Percentiles rank a stretch among this genome's conserved stretches.
These are phyloP conservation scores for Pavo muticus DNA, from an alignment of 2,113 vertebrate genomes.

Conservation along the genomic window DNA sequence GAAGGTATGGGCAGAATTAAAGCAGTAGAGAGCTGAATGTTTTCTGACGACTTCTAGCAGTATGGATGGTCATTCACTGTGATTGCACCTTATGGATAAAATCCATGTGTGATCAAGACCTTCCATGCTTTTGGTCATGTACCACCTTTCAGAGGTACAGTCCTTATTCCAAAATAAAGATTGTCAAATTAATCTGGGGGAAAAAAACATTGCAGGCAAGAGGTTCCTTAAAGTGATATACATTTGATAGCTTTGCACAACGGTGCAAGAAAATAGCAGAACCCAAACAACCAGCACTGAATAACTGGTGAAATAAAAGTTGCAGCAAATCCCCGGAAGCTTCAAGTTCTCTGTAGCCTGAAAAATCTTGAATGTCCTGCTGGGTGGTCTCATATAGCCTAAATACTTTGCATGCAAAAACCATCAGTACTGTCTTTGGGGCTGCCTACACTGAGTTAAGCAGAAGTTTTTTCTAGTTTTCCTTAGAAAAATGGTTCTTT, in stretches of 20 bases:
- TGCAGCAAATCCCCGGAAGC: neutral
- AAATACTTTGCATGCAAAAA: neutral
- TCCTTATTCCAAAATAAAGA: neutral
- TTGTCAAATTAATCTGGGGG: neutral
- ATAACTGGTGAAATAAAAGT: neutral
- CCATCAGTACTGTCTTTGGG: neutral
- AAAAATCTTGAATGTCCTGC: neutral
- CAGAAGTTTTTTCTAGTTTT: neutral
- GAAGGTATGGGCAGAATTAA: neutral
- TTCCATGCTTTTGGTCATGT: too few species aligned
- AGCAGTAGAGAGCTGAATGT: neutral
- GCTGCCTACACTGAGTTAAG: neutral
- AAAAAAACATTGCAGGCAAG: neutral
- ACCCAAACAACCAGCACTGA: neutral
- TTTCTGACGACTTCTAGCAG: neutral
- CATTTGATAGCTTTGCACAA: neutral
- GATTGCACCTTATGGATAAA: neutral
- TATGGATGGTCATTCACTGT: rapidly evolving
- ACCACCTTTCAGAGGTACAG: neutral
- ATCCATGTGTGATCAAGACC: neutral
- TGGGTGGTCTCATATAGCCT: neutral
- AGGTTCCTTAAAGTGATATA: neutral
- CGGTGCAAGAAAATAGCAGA: neutral
- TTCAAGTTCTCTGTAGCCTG: neutral
- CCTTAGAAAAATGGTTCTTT: neutral